Evolutionary conservation across 2,888 invertebrate species (phyloP).

Genomic region (Rugalucina vietnamica): DNA sequence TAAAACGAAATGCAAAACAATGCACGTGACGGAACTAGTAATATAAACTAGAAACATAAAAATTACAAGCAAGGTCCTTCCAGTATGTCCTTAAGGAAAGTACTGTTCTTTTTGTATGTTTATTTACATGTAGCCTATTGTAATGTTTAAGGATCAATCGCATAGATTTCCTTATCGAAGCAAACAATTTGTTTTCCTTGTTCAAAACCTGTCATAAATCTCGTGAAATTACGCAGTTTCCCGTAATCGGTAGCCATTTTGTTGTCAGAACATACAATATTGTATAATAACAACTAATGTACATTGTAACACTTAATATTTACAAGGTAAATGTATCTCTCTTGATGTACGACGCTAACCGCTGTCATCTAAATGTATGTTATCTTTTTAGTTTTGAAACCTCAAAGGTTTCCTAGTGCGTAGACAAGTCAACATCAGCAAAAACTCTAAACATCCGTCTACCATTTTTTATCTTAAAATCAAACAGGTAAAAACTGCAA

Average conservation of each 20-base stretch:
- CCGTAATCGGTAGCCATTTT: background rate
- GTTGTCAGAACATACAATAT: background rate
- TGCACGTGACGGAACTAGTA: no score
- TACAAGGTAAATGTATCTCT: background rate
- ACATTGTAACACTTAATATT: background rate
- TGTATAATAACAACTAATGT: background rate
- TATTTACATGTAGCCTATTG: no score
- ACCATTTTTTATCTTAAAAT: no score
- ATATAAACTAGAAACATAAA: no score
- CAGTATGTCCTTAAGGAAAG: no score
- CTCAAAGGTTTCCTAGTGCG: background rate
- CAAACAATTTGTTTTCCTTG: background rate
- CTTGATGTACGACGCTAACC: background rate
- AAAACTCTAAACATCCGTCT: no score
- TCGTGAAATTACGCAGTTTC: background rate
- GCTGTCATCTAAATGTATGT: conserved; percentile 1
- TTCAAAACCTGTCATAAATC: conserved; percentile 1
- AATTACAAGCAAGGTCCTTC: no score
- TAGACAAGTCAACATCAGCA: background rate
- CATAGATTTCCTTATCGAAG: background rate
- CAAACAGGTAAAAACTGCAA: no score
- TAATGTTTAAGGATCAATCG: no score
- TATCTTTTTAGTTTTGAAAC: background rate
- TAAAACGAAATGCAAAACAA: no score
- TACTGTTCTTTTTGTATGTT: no score